Evolutionary conservation across 2,888 invertebrate genomes (phyloP).

Genomic region (Volucella inanis): DNA sequence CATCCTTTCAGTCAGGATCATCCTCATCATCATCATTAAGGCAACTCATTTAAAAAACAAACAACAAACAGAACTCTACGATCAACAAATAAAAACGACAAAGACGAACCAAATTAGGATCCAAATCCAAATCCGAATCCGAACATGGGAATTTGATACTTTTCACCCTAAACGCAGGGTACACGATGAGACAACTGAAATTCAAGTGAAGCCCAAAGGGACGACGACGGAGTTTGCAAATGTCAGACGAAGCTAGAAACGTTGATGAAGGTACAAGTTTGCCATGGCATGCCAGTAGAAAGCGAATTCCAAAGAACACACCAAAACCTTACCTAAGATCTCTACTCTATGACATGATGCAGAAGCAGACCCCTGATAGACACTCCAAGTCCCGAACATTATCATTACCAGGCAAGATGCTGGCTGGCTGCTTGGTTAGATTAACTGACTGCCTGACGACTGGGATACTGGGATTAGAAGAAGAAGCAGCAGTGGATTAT

Average conservation of each 20-base stretch:
- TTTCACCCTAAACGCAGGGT: slow-evolving; percentile 22
- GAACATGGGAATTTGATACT: slow-evolving; percentile 69
- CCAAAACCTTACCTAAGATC: slow-evolving; percentile 25
- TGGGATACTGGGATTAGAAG: slow-evolving; percentile 65
- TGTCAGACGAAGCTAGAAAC: slow-evolving; percentile 61
- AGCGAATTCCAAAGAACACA: slow-evolving; percentile 57
- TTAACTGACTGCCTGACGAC: slow-evolving; percentile 27
- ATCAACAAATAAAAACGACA: slow-evolving; percentile 5
- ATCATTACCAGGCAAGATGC: slow-evolving; percentile 66
- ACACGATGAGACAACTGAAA: too few species aligned
- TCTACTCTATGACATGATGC: slow-evolving; percentile 16
- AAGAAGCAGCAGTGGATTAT: slow-evolving; percentile 64
- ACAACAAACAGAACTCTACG: slow-evolving; percentile 29
- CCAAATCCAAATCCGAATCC: slow-evolving; percentile 15
- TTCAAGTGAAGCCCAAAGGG: not conserved
- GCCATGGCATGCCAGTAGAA: slow-evolving; percentile 11
- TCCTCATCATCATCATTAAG: slow-evolving; percentile 50
- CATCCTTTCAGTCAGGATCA: slow-evolving; percentile 39
- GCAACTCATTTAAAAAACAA: slow-evolving; percentile 60
- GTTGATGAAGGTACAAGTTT: slow-evolving; percentile 64
- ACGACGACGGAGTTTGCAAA: slow-evolving; percentile 49
- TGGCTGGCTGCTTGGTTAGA: slow-evolving; percentile 20
- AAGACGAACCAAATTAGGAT: slow-evolving; percentile 4
- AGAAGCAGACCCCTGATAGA: slow-evolving; percentile 60
- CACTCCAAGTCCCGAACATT: slow-evolving; percentile 64